These are phyloP conservation scores for Ailurus styani DNA, from an alignment of 2,113 vertebrate genomes.

Conservation along the genomic window DNA sequence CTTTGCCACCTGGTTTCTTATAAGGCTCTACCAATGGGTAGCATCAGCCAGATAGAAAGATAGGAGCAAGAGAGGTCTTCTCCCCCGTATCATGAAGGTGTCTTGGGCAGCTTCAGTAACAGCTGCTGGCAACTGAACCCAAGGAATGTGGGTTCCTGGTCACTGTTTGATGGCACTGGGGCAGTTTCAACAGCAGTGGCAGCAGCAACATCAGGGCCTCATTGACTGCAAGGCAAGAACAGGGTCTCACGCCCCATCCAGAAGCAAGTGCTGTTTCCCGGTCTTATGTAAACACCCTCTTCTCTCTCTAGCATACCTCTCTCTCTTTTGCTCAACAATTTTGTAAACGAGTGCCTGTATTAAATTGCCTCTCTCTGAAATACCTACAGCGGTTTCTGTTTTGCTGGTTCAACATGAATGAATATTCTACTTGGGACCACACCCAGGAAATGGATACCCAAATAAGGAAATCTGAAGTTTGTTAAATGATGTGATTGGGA, in stretches of 20 bases:
- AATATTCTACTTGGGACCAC: not conserved
- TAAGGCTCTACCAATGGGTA: not conserved
- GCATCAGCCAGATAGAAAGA: not conserved
- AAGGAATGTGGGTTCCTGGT: not conserved
- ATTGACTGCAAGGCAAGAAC: not conserved
- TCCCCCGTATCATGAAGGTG: not conserved
- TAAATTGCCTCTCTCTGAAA: not conserved
- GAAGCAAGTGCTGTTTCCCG: not conserved
- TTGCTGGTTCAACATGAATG: not conserved
- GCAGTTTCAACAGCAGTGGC: not conserved
- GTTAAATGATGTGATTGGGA: not conserved
- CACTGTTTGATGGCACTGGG: too few relatives aligned
- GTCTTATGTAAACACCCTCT: not conserved
- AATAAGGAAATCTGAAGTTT: not conserved
- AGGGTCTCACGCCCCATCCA: not conserved
- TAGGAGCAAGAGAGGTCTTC: not conserved
- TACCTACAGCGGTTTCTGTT: not conserved
- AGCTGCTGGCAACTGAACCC: not conserved
- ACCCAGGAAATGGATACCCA: not conserved
- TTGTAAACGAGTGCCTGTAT: not conserved
- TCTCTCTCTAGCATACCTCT: not conserved
- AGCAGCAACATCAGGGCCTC: not conserved
- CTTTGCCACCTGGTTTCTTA: not conserved
- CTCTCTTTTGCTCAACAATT: not conserved
- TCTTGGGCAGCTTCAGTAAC: not conserved